Conservation (phyloP, 2,797 vertebrate genomes). For the Podarcis siculus region DNA sequence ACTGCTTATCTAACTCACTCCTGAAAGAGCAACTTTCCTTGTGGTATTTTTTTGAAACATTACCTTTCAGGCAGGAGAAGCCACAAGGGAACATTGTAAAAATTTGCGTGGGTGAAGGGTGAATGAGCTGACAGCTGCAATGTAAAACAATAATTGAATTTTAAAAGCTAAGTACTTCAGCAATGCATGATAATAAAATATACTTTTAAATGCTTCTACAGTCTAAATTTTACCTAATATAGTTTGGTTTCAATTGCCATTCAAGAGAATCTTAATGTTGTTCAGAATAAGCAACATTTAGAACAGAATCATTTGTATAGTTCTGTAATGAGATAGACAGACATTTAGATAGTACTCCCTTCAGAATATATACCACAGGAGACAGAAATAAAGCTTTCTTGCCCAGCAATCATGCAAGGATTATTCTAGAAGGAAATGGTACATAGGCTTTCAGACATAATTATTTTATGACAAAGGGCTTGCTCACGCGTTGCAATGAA, state of each 20-base stretch:
- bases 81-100: constrained; percentile 25
- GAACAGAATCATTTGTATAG: constrained; percentile 35
- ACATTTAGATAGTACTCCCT: constrained; percentile 19
- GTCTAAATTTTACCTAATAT: constrained; percentile 62
- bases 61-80: constrained; percentile 46
- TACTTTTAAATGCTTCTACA: constrained; percentile 58
- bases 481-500: no score
- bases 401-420: no score
- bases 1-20: constrained; percentile 14
- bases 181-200: constrained; percentile 64
- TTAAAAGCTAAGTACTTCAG: constrained; percentile 58
- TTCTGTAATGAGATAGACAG: constrained; percentile 18
- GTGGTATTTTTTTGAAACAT: constrained; percentile 44
- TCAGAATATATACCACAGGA: constrained; percentile 27
- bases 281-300: constrained; percentile 42
- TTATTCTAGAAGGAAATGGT: not conserved
- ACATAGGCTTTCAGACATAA: not conserved
- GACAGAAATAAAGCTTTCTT: no score
- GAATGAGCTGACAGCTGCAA: constrained; percentile 53
- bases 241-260: constrained; percentile 64
- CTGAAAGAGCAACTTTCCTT: constrained; percentile 41
- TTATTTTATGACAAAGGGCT: not conserved
- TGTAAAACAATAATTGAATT: constrained; percentile 68
- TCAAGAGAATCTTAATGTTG: constrained; percentile 54
- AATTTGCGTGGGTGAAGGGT: constrained; percentile 53